Base-by-base conservation (phyloP, 2,888 invertebrate genomes). In the Drosophila mulleri region DNA sequence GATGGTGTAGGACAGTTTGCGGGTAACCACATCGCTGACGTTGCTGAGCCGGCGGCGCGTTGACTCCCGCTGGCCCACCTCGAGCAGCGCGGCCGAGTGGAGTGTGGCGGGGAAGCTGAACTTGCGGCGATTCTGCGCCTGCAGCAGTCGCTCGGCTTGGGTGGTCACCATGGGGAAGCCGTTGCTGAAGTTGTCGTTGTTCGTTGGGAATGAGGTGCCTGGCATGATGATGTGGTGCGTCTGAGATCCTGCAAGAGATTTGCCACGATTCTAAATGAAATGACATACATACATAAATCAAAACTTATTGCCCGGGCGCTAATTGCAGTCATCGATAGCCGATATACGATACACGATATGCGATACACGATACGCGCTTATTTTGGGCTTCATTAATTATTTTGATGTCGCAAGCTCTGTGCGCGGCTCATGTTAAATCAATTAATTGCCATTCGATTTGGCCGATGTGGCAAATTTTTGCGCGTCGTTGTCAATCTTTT, bases 1-100 rank as follows among this genome's bases (percentile, higher is more conserved):
- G 70, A 97, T 96, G 20, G 96, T 96, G 56, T 96, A 96, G 3
- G 97, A 97, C 45, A 97, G 94, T 64, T 97, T 96, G n/a, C 97
- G 94, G 26, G 96, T 95, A 8, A 97, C 96, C 16, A 91, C 95
- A 87, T 95, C 96, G 78, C 95, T 95, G 45, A 96, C 96, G 85
- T 96, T 97, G 93, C 97, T 97, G 90, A 97, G 95, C 44, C 96
- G 94, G 41, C 97, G 92, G 20, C 94, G 91, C 1, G 94, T 93
- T 12, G 94, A 92, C 23, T 93, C 85, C 6, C 84, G 69, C 18
- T 86, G 88, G 41, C 90, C 71, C 29, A 92, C 90, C 60, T 91
- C 91, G 2, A 93, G 75, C 29, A 93, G 69, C 1, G 92, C 86
- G 8, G 92, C 68, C 5, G 93, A 91, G 66, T 94, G 93, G 7